Conservation (phyloP, 2,797 vertebrate genomes). For the Sardinella longiceps region DNA sequence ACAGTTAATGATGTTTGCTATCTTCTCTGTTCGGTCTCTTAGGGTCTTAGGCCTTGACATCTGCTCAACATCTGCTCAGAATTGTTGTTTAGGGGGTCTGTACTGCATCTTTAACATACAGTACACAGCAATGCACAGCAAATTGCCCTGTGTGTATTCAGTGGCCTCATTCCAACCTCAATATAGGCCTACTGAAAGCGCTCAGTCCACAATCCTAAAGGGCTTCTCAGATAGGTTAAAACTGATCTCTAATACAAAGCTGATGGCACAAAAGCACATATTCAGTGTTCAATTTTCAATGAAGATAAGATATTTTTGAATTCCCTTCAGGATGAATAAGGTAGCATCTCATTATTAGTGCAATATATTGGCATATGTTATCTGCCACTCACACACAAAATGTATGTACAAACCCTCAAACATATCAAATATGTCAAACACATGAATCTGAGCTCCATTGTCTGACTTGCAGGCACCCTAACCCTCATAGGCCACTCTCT, state of each 20-base stretch:
- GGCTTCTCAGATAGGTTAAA: not conserved
- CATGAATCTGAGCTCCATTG: too few relatives aligned
- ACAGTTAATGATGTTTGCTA: not conserved
- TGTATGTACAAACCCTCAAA: too few relatives aligned
- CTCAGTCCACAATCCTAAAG: not conserved
- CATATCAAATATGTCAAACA: too few relatives aligned
- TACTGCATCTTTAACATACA: not conserved
- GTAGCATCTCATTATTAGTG: not conserved
- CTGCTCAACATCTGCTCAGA: not conserved
- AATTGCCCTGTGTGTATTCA: not conserved
- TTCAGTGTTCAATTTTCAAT: too few relatives aligned
- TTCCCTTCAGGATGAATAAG: too few relatives aligned
- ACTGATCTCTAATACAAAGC: not conserved
- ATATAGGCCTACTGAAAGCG: too few relatives aligned
- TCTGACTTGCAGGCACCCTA: too few relatives aligned
- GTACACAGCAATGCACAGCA: not conserved
- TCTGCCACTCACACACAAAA: too few relatives aligned
- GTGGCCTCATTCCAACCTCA: not conserved
- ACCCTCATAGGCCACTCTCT: too few relatives aligned
- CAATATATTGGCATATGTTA: not conserved
- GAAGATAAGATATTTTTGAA: too few relatives aligned
- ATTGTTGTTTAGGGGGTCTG: not conserved
- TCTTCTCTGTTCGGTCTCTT: not conserved
- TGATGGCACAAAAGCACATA: too few relatives aligned
- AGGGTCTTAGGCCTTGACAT: not conserved